A percentile compares a stretch with the other conserved stretches of the same genome.
phyloP scores from a whole-genome alignment of 2,797 vertebrate genomes.

The Leuciscus waleckii region DNA sequence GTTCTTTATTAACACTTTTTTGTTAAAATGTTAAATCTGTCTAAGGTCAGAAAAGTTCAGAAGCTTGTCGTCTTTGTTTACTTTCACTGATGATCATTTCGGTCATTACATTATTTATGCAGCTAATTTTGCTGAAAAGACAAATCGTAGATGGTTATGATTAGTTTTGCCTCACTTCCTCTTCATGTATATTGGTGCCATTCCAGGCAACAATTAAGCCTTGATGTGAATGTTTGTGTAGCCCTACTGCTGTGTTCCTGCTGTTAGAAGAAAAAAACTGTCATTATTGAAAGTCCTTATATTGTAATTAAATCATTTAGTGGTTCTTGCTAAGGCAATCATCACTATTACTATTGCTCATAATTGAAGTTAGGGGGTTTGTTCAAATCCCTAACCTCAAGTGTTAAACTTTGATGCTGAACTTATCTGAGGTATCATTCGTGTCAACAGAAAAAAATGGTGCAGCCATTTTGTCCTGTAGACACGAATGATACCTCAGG shows the following conservation, averaged over 20 bases:
- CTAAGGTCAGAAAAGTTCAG: neutral
- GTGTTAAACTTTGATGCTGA: neutral
- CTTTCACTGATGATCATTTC: conserved; percentile 30
- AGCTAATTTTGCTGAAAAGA: conserved; percentile 17
- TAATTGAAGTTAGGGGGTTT: neutral
- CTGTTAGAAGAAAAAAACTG: neutral
- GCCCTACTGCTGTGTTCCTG: conserved; percentile 12
- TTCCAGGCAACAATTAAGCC: conserved; percentile 20
- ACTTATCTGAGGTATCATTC: too few species aligned
- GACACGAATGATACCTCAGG: neutral
- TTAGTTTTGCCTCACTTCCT: conserved; percentile 33
- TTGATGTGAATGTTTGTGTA: conserved; percentile 31
- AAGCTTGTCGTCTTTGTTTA: neutral
- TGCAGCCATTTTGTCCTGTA: neutral
- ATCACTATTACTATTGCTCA: neutral
- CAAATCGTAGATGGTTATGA: conserved; percentile 4
- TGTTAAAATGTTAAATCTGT: neutral
- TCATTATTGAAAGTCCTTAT: conserved; percentile 5
- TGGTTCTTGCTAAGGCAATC: neutral
- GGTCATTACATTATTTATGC: conserved; percentile 16
- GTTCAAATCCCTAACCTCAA: neutral
- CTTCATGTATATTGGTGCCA: neutral
- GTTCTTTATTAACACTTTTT: neutral
- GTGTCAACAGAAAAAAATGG: too few species aligned
- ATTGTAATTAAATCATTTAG: neutral